Evolutionary conservation across 2,113 vertebrate genomes (phyloP).

Genomic region (Pedetes capensis): DNA sequence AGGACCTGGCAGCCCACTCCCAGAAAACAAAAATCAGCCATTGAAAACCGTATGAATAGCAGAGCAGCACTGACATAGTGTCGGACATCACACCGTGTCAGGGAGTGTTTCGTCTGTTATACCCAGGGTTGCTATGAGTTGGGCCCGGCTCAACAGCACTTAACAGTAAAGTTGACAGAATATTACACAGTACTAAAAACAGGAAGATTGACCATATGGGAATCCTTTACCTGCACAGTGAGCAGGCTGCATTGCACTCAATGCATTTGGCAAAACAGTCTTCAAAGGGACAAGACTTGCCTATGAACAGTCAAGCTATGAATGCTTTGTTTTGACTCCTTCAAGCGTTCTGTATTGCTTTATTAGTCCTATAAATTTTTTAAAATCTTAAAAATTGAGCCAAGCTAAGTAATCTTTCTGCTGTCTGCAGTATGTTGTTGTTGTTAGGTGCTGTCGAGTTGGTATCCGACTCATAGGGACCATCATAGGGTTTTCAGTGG

Average conservation of each 20-base stretch:
- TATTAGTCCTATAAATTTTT: neutral
- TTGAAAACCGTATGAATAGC: no score
- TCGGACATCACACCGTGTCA: no score
- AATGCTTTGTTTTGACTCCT: neutral
- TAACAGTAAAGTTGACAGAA: no score
- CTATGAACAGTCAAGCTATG: neutral
- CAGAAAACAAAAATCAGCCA: no score
- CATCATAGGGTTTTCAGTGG: no score
- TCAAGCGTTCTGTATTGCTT: neutral
- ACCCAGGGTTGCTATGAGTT: no score
- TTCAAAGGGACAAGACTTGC: neutral
- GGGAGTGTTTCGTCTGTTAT: no score
- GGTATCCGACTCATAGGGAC: no score
- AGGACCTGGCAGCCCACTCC: no score
- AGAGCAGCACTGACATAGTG: no score
- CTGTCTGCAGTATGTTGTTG: neutral
- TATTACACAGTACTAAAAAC: neutral
- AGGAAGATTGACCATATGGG: neutral
- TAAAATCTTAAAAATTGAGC: neutral
- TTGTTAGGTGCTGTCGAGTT: no score
- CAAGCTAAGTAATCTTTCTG: constrained; percentile 8
- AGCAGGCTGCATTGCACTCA: neutral
- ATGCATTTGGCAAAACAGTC: neutral
- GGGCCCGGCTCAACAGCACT: no score
- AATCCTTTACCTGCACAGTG: neutral